Conservation (phyloP, 2,113 vertebrate species). For the Sitta europaea region DNA sequence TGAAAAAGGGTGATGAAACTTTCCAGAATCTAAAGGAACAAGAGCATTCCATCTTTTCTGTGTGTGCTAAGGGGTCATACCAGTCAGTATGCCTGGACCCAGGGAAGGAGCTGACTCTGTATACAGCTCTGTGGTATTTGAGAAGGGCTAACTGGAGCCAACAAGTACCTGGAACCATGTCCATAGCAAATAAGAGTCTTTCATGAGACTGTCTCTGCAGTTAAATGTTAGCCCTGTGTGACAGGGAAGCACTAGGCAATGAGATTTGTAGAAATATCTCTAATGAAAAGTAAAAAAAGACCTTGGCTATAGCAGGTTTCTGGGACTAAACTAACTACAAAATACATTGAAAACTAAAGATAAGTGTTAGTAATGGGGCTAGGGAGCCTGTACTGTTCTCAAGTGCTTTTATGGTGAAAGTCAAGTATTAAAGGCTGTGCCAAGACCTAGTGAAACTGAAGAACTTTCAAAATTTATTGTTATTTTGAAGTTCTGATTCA, state of each 20-base stretch:
- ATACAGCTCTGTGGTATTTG: not conserved
- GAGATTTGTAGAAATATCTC: not conserved
- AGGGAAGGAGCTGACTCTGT: not conserved
- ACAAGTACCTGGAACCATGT: not conserved
- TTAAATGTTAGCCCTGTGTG: not conserved
- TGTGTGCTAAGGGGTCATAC: not conserved
- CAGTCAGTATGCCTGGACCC: not conserved
- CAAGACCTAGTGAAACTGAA: not conserved
- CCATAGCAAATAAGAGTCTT: not conserved
- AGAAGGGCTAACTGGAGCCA: not conserved
- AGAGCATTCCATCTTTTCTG: not conserved
- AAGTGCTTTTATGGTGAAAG: not conserved
- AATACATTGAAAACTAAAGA: not conserved
- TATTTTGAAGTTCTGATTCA: not conserved
- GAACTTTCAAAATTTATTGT: not conserved
- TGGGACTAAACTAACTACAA: not conserved
- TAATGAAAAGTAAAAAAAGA: not conserved
- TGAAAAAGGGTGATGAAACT: not conserved
- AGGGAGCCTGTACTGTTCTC: not conserved
- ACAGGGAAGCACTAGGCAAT: not conserved
- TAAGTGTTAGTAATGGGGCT: not conserved
- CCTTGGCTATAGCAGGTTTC: not conserved
- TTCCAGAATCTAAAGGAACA: not conserved
- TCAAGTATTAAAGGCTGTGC: not conserved
- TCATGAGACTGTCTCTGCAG: not conserved